Evolutionary conservation across 2,888 invertebrate species (phyloP), one percentile per base, ranked within the genome.

Genomic region (Caenorhabditis sinica): DNA sequence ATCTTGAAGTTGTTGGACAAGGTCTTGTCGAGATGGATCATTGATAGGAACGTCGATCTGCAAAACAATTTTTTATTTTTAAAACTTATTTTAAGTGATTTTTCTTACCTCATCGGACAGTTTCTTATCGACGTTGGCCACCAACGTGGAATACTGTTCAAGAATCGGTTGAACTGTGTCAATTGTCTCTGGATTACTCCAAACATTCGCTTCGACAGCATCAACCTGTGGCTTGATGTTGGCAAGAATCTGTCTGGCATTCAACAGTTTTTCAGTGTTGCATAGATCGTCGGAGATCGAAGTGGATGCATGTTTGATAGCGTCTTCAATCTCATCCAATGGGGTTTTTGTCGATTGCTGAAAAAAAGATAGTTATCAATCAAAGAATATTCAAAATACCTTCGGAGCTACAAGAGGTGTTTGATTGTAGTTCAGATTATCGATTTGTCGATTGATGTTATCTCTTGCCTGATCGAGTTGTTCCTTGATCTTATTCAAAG

Each of bases 391-490:
- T 36, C 45, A 33, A 15, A 20, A 28, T 61, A 79, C 83, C 56
- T 75, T 84, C 13, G 61, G 68, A 49, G 71, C 75, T 5, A 84
- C 75, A 72, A 72, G 71, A n/a, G 74, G 75, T 30, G 72, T 56
- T 51, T 83, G 73, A 33, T 75, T 72, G 68, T 85, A 85, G 45
- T 82, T 83, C 23, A 86, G 51, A 28, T 83, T 76, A 66, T 86
- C 86, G 25, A 86, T 83, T 49, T 80, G 69, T 0, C 63, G 68
- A 60, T 83, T 75, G 36, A 86, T 82, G 33, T 83, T 80, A 17
- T 82, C 65, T 13, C 72, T 30, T 17, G 83, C 83, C 30, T 66
- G 65, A 30, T 86, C 61, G 17, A 83, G 45, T 51, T 83, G 86
- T 11, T 53, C 45, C 36, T 66, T 69, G 25, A 86, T 75, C 17